These are phyloP conservation scores for Etheostoma spectabile DNA, from an alignment of 2,113 vertebrate genomes.

Conservation along the genomic window DNA sequence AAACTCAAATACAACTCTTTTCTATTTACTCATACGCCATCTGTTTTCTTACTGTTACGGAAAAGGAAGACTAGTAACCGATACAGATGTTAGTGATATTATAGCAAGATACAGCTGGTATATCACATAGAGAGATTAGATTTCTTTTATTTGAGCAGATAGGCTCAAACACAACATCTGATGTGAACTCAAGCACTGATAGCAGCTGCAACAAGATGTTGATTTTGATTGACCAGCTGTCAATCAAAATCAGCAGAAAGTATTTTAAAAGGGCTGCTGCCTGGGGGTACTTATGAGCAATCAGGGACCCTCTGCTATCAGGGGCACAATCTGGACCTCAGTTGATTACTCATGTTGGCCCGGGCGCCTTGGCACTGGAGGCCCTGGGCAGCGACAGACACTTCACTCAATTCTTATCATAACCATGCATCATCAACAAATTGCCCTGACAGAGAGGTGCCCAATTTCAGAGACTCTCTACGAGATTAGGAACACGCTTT, in stretches of 20 bases:
- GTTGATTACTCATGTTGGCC: conserved; percentile 77
- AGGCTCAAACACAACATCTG: conserved; percentile 26
- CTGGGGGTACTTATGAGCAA: conserved; percentile 74
- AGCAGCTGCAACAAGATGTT: conserved; percentile 14
- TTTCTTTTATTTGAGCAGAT: conserved; percentile 8
- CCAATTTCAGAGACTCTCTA: conserved; percentile 60
- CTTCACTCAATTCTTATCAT: conserved; percentile 76
- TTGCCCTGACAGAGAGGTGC: conserved; percentile 71
- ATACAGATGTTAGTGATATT: not conserved
- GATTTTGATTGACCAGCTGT: conserved; percentile 65
- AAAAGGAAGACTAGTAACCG: not conserved
- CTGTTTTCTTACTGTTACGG: not conserved
- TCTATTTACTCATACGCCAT: not conserved
- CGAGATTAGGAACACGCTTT: conserved; percentile 56
- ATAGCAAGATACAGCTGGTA: not conserved
- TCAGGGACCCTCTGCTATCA: conserved; percentile 75
- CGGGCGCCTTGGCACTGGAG: conserved; percentile 13
- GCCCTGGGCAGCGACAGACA: conserved; percentile 47
- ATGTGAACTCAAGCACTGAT: conserved; percentile 48
- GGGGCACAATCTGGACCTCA: conserved; percentile 69
- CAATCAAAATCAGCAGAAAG: conserved; percentile 75
- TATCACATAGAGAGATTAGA: not conserved
- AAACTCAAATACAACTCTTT: not conserved
- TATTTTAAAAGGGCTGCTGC: conserved; percentile 54
- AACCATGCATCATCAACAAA: conserved; percentile 78